phyloP scores from a whole-genome alignment of 2,113 vertebrate genomes.

The Scomber japonicus region DNA sequence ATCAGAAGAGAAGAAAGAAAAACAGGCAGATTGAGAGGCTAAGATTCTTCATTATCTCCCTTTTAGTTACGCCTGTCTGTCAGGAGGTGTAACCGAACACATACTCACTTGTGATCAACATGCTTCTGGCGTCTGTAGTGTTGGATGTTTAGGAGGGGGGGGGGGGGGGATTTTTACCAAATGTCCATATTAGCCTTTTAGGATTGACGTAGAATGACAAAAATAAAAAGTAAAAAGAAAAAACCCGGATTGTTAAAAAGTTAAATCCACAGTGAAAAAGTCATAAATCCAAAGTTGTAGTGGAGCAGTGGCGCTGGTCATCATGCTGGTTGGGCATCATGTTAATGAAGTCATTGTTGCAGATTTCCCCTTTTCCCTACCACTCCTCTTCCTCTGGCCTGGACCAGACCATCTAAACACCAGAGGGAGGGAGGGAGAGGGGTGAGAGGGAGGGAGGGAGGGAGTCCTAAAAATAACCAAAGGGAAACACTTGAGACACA shows the following conservation, averaged over 20 bases:
- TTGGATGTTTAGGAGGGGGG: not conserved
- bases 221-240: not conserved
- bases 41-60: conserved; percentile 12
- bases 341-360: conserved; percentile 75
- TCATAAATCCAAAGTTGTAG: conserved; percentile 22
- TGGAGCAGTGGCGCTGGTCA: conserved; percentile 22
- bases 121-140: conserved; percentile 35
- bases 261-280: conserved; percentile 44
- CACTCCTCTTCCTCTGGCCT: conserved; percentile 71
- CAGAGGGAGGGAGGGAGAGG: not conserved
- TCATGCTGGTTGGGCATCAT: conserved; percentile 35
- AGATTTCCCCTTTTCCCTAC: conserved; percentile 52
- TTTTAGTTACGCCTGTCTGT: not conserved
- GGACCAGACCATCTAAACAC: conserved; percentile 69
- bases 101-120: conserved; percentile 86
- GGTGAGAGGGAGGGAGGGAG: conserved; percentile 5
- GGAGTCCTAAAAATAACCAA: conserved; percentile 65
- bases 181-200: conserved; percentile 31
- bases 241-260: not conserved
- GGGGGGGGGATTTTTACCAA: conserved; percentile 35
- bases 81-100: not conserved
- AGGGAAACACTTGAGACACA: conserved; percentile 30
- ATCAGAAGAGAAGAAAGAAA: conserved; percentile 9
- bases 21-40: conserved; percentile 4
- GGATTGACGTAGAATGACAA: not conserved